A percentile compares a stretch with the other conserved stretches of the same genome.
Conservation (phyloP, 2,888 invertebrate genomes). For the Drosophila bunnanda region DNA sequence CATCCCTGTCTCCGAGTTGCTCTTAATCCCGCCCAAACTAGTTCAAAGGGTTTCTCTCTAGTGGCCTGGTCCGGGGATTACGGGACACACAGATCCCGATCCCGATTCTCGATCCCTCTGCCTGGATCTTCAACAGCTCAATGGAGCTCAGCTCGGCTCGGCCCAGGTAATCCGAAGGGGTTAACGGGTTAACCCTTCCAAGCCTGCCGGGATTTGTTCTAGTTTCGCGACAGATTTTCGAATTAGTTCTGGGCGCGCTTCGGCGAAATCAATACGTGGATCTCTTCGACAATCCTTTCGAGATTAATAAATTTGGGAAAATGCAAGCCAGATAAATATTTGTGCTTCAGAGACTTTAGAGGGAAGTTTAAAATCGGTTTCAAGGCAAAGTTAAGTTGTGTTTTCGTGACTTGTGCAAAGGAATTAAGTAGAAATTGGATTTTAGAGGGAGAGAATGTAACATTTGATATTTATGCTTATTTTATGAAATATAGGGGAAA, state of each 20-base stretch:
- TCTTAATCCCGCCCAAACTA: conserved; percentile 64
- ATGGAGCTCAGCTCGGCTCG: conserved; percentile 64
- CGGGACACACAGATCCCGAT: conserved; percentile 26
- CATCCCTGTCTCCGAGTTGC: conserved; percentile 10
- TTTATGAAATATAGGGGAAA: too few species aligned
- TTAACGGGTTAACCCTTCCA: conserved; percentile 70
- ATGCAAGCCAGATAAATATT: conserved; percentile 14
- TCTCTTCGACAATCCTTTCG: conserved; percentile 12
- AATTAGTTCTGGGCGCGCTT: conserved; percentile 39
- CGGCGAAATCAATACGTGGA: conserved; percentile 35
- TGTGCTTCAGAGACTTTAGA: neutral
- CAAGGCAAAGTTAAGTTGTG: conserved; percentile 18
- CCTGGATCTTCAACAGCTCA: conserved; percentile 69
- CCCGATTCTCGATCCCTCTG: conserved; percentile 30
- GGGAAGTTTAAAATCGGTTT: conserved; percentile 10
- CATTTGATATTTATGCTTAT: too few species aligned
- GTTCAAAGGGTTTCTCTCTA: conserved; percentile 58
- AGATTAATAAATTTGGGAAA: conserved; percentile 31
- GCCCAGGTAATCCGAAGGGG: conserved; percentile 74
- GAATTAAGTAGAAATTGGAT: neutral
- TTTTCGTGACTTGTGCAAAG: conserved; percentile 20
- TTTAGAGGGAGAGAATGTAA: neutral
- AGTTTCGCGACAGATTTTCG: conserved; percentile 68
- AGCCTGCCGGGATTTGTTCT: conserved; percentile 58
- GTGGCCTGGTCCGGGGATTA: conserved; percentile 52